These are phyloP conservation scores for Stegastes partitus DNA, from an alignment of 2,113 vertebrate genomes.

Conservation along the genomic window DNA sequence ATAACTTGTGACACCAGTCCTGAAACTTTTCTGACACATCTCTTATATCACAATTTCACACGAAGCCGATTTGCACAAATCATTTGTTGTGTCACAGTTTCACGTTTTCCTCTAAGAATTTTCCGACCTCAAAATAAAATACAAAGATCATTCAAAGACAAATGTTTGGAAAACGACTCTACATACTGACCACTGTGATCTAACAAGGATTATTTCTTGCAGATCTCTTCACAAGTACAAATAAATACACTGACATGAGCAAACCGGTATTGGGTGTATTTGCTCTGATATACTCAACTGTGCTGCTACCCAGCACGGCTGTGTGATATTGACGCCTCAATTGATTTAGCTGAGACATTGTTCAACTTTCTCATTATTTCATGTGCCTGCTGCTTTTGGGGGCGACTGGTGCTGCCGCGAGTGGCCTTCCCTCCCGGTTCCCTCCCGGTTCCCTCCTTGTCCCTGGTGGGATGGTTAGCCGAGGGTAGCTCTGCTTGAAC, in stretches of 20 bases:
- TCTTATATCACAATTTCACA: too few relatives aligned
- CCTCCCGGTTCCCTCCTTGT: slow-evolving; percentile 1
- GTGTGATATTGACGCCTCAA: slow-evolving; percentile 48
- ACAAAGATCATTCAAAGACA: too few relatives aligned
- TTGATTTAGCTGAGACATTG: slow-evolving; percentile 47
- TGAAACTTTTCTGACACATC: too few relatives aligned
- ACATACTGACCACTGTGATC: not conserved
- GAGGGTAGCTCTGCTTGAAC: slow-evolving; percentile 33
- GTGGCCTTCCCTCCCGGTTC: slow-evolving; percentile 11
- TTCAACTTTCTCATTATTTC: slow-evolving; percentile 55
- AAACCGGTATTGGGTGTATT: slow-evolving; percentile 8
- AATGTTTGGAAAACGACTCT: too few relatives aligned
- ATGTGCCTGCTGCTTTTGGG: slow-evolving; percentile 20
- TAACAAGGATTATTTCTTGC: not conserved
- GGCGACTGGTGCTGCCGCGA: slow-evolving; percentile 21
- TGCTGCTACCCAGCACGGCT: not conserved
- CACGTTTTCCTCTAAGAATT: too few relatives aligned
- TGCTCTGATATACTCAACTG: slow-evolving; percentile 21
- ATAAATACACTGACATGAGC: not conserved
- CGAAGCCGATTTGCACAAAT: too few relatives aligned
- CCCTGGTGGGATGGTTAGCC: slow-evolving; percentile 64
- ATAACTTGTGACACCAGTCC: too few relatives aligned
- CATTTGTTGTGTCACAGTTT: too few relatives aligned
- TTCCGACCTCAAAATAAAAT: too few relatives aligned
- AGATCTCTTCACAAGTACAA: not conserved